A percentile compares a stretch with the other conserved stretches of the same genome.
These are phyloP conservation scores for Aurelia aurita DNA, from an alignment of 30 jellyfish, hydroid and myxozoan species.

Conservation along the genomic window DNA sequence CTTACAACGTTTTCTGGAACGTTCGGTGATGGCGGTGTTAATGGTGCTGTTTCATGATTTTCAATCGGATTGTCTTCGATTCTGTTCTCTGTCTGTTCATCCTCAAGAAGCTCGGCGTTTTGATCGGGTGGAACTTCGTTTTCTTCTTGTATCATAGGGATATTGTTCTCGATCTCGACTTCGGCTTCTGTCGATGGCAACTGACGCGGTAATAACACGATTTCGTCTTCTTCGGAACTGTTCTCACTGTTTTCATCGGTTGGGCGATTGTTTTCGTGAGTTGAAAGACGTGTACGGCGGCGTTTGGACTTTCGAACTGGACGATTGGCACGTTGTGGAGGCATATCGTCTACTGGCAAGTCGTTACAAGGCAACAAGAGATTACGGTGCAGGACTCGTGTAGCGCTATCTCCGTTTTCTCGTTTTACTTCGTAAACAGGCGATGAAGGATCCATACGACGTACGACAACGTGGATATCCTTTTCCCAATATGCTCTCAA, in stretches of 20 bases:
- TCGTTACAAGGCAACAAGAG: neutral
- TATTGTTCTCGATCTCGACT: no score
- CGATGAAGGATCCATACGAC: neutral
- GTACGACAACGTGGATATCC: neutral
- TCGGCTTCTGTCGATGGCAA: no score
- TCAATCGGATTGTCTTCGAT: neutral
- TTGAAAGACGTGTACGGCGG: neutral
- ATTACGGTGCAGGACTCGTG: neutral
- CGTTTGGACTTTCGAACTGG: neutral
- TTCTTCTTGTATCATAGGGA: no score
- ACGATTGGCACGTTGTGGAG: neutral
- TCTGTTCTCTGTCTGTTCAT: no score
- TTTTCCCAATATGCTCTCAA: neutral
- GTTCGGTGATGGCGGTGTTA: no score
- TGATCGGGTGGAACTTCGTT: no score
- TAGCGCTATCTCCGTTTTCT: neutral
- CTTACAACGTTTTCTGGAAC: neutral
- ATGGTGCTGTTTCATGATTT: no score
- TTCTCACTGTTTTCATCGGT: neutral
- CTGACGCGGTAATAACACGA: no score
- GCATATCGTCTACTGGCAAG: neutral
- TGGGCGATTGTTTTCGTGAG: neutral
- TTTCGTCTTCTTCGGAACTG: neutral
- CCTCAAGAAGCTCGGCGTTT: no score
- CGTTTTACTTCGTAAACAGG: neutral